phyloP scores from a whole-genome alignment of 2,888 invertebrate genomes.

The Hybos culiciformis region DNA sequence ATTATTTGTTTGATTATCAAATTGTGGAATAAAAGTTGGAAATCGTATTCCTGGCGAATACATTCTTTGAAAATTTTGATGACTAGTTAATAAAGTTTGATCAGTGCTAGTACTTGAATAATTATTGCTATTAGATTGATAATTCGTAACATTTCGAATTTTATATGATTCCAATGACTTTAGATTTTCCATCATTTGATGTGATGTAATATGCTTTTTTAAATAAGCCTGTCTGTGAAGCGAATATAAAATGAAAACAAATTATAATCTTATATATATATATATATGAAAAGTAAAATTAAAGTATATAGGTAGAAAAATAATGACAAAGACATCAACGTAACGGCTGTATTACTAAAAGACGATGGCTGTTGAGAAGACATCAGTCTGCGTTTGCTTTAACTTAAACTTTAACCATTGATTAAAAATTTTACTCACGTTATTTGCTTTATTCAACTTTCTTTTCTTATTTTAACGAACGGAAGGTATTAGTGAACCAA shows the following conservation, averaged over 20 bases:
- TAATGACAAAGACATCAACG: too few relatives aligned
- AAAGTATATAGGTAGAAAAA: not conserved
- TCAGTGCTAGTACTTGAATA: slow-evolving; percentile 5
- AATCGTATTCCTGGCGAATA: slow-evolving; percentile 19
- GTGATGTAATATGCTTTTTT: slow-evolving; percentile 37
- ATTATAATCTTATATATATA: not conserved
- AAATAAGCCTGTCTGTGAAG: slow-evolving; percentile 36
- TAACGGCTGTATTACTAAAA: too few relatives aligned
- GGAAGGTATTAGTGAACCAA: too few relatives aligned
- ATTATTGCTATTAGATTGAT: too few relatives aligned
- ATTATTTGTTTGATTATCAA: slow-evolving; percentile 30
- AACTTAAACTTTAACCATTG: too few relatives aligned
- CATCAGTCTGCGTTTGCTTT: too few relatives aligned
- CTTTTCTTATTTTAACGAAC: too few relatives aligned
- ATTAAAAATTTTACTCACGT: too few relatives aligned
- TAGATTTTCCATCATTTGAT: slow-evolving; percentile 31
- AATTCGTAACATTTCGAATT: slow-evolving; percentile 8
- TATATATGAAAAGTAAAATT: not conserved
- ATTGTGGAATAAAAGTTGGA: slow-evolving; percentile 17
- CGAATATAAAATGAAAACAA: not conserved
- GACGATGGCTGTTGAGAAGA: too few relatives aligned
- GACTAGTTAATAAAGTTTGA: slow-evolving; percentile 7
- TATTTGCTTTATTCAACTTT: too few relatives aligned
- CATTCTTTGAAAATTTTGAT: slow-evolving; percentile 7
- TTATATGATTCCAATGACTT: slow-evolving; percentile 24